These are phyloP conservation scores for Coregonus ussuriensis DNA, from an alignment of 2,797 vertebrate genomes.

Conservation along the genomic window DNA sequence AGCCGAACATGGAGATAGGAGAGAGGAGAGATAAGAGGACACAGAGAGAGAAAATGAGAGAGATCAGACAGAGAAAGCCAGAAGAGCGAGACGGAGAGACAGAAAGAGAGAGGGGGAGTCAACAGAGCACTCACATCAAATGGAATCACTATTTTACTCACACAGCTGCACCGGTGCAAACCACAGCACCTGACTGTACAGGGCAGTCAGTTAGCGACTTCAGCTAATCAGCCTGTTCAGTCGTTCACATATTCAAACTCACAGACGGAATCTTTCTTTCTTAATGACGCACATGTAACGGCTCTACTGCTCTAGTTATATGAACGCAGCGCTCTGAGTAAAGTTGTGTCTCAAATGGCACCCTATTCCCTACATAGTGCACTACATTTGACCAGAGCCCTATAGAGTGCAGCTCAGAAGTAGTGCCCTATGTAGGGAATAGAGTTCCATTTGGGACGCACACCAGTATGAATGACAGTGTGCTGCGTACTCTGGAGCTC, in stretches of 20 bases:
- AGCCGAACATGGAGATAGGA: background rate
- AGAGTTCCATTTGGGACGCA: background rate
- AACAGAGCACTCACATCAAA: background rate
- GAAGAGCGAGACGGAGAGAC: too few relatives aligned
- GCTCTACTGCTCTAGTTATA: background rate
- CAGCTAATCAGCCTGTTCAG: background rate
- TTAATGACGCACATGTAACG: background rate
- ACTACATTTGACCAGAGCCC: background rate
- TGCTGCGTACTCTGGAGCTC: constrained; percentile 91
- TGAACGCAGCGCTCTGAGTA: background rate
- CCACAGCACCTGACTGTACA: background rate
- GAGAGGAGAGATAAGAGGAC: background rate
- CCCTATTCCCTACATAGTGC: background rate
- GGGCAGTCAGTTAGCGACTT: background rate
- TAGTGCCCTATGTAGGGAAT: background rate
- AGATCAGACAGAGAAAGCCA: too few relatives aligned
- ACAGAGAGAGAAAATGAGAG: too few relatives aligned
- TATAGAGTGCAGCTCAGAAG: background rate
- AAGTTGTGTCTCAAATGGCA: background rate
- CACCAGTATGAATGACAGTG: background rate
- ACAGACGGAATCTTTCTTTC: background rate
- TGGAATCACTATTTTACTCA: background rate
- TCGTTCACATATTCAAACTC: background rate
- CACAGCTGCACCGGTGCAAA: background rate
- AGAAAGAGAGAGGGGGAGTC: too few relatives aligned